Evolutionary conservation across 2,113 vertebrate genomes (phyloP).

Genomic region (Triplophysa siluroides): DNA sequence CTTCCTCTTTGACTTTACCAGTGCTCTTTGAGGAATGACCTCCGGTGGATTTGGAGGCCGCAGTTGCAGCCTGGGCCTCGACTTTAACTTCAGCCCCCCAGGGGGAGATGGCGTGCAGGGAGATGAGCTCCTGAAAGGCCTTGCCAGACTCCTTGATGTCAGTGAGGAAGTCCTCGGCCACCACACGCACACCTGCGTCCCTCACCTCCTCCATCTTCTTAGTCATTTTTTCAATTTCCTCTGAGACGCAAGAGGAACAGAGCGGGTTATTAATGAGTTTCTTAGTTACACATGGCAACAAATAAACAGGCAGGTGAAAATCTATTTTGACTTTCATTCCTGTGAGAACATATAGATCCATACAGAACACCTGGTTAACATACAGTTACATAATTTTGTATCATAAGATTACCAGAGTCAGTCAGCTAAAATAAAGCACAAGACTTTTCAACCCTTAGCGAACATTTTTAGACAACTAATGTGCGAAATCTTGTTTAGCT

Average conservation of each 20-base stretch:
- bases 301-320: neutral
- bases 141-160: slow-evolving; percentile 82
- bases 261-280: neutral
- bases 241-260: slow-evolving; percentile 66
- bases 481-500: too few relatives aligned
- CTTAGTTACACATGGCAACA: neutral
- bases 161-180: slow-evolving; percentile 86
- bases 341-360: neutral
- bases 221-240: slow-evolving; percentile 94
- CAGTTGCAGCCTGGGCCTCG: slow-evolving; percentile 69
- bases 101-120: slow-evolving; percentile 83
- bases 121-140: slow-evolving; percentile 84
- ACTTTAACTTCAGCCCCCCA: slow-evolving; percentile 92
- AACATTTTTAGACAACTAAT: too few relatives aligned
- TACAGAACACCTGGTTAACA: neutral
- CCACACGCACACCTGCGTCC: slow-evolving; percentile 85
- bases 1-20: slow-evolving; percentile 85
- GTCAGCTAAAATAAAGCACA: too few relatives aligned
- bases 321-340: neutral
- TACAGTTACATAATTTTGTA: neutral
- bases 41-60: slow-evolving; percentile 78
- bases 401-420: too few relatives aligned
- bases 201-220: slow-evolving; percentile 97
- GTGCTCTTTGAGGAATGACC: slow-evolving; percentile 78
- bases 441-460: too few relatives aligned